Evolutionary conservation across 2,113 vertebrate genomes (phyloP).

Genomic region (Sinocyclocheilus anophthalmus): DNA sequence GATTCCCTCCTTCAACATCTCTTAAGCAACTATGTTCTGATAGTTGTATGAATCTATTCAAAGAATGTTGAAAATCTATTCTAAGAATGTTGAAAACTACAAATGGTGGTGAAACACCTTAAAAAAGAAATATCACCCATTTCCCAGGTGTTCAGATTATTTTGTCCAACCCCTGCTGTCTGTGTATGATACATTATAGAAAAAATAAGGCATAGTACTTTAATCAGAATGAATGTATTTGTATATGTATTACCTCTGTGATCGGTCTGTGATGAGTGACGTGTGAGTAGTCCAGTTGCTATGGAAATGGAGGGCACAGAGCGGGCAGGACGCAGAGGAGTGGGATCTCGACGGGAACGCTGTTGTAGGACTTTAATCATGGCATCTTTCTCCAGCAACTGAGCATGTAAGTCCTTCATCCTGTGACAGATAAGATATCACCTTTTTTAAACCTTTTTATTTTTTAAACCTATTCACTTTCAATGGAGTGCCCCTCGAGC

Average conservation of each 20-base stretch:
- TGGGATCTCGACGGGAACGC: slow-evolving; percentile 91
- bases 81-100: too few relatives aligned
- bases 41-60: too few relatives aligned
- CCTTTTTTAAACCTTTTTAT: background rate
- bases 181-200: too few relatives aligned
- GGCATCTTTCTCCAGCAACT: slow-evolving; percentile 89
- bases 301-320: slow-evolving; percentile 98
- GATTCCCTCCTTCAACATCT: too few relatives aligned
- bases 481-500: too few relatives aligned
- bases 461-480: too few relatives aligned
- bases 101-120: too few relatives aligned
- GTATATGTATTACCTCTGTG: slow-evolving; percentile 66
- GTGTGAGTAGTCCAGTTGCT: slow-evolving; percentile 76
- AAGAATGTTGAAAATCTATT: too few relatives aligned
- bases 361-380: slow-evolving; percentile 94
- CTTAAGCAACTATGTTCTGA: too few relatives aligned
- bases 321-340: slow-evolving; percentile 80
- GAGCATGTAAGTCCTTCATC: slow-evolving; percentile 89
- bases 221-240: slow-evolving; percentile 11
- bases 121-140: too few relatives aligned
- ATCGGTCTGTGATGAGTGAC: slow-evolving; percentile 82
- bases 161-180: too few relatives aligned
- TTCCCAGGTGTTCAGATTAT: too few relatives aligned
- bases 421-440: slow-evolving; percentile 76
- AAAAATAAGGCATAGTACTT: background rate